Evolutionary conservation across 2,888 invertebrate species (phyloP).

Genomic region (Magallana nippona): DNA sequence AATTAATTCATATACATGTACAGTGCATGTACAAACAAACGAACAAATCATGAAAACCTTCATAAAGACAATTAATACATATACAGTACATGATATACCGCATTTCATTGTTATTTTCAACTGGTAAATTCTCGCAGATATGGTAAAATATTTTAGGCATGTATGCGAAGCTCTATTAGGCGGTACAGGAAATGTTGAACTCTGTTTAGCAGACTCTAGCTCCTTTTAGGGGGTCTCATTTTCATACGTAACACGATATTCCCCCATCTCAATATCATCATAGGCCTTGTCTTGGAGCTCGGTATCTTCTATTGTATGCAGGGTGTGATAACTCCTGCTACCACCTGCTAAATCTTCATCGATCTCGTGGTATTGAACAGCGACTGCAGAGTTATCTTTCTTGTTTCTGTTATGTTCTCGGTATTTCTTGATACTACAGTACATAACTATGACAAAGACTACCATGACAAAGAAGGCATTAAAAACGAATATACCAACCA

Average conservation of each 20-base stretch:
- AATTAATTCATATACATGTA: too few species aligned
- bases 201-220: background rate
- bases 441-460: background rate
- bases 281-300: background rate
- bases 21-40: too few species aligned
- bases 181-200: background rate
- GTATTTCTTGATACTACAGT: background rate
- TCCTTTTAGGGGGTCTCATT: background rate
- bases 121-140: too few species aligned
- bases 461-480: background rate
- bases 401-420: background rate
- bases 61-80: too few species aligned
- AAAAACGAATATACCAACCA: background rate
- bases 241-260: background rate
- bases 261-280: too few species aligned
- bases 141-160: too few species aligned
- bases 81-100: too few species aligned
- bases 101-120: too few species aligned
- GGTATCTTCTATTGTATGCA: background rate
- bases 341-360: background rate
- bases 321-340: background rate
- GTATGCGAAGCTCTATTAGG: too few species aligned
- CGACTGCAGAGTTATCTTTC: background rate
- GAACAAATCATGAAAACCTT: too few species aligned
- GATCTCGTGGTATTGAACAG: background rate